phyloP scores from a whole-genome alignment of 2,888 invertebrate genomes.

The Nephrotoma guestfalica region DNA sequence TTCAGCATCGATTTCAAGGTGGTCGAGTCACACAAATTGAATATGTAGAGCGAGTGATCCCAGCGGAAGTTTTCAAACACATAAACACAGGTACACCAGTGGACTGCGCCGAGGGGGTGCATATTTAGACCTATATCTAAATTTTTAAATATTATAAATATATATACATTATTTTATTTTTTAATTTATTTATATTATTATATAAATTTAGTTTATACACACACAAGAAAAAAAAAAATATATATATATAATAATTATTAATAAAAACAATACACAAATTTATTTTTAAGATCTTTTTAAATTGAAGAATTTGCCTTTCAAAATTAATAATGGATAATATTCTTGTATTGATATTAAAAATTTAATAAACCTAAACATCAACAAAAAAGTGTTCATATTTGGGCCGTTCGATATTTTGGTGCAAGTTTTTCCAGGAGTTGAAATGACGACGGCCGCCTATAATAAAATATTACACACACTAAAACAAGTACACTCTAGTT shows the following conservation, averaged over 20 bases:
- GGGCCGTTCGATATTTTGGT: background rate
- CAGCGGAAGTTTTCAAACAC: background rate
- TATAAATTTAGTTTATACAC: background rate
- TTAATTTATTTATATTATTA: background rate
- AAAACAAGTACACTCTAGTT: background rate
- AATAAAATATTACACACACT: background rate
- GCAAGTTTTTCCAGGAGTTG: background rate
- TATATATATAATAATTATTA: background rate
- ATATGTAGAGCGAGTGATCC: background rate
- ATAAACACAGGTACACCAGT: background rate
- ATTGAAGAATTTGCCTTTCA: background rate
- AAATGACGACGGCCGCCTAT: background rate
- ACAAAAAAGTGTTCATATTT: background rate
- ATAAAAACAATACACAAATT: background rate
- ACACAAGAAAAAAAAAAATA: background rate
- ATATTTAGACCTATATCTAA: background rate
- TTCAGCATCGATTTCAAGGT: background rate
- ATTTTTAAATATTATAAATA: background rate
- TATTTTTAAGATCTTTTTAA: background rate
- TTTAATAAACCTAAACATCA: background rate
- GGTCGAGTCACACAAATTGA: background rate
- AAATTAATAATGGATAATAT: background rate
- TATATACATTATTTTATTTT: background rate
- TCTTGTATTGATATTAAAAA: background rate
- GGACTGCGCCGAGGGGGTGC: background rate